Evolutionary conservation across 2,888 invertebrate genomes (phyloP).

Genomic region (Trileptium ribeirensis): DNA sequence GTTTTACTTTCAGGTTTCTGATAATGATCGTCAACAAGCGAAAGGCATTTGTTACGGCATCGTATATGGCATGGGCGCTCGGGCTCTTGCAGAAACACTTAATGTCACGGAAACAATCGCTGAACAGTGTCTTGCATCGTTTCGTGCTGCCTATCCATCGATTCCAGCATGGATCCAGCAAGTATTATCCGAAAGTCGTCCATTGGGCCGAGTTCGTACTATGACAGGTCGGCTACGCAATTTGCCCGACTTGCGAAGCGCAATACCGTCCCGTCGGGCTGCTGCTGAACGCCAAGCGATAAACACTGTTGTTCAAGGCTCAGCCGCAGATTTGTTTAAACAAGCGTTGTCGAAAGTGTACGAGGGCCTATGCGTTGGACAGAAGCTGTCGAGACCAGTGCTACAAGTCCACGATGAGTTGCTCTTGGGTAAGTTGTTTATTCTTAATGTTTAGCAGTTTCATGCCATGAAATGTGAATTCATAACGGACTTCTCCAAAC

Average conservation of each 20-base stretch:
- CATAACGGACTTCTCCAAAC: too few species aligned
- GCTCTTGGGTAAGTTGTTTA: too few species aligned
- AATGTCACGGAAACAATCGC: conserved; percentile 73
- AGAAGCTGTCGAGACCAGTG: conserved; percentile 53
- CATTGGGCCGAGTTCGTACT: conserved; percentile 73
- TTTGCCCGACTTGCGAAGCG: conserved; percentile 67
- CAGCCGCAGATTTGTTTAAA: conserved; percentile 91
- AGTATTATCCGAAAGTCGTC: conserved; percentile 62
- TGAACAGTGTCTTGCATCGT: too few species aligned
- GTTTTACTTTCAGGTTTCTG: too few species aligned
- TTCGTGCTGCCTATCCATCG: too few species aligned
- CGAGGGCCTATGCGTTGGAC: conserved; percentile 62
- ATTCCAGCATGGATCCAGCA: conserved; percentile 60
- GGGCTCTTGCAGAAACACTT: conserved; percentile 69
- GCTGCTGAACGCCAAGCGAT: conserved; percentile 91
- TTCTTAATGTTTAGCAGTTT: too few species aligned
- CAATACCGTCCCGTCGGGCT: conserved; percentile 59
- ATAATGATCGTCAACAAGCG: too few species aligned
- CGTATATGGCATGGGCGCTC: conserved; percentile 89
- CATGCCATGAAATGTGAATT: too few species aligned
- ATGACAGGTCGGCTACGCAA: conserved; percentile 70
- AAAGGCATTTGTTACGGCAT: conserved; percentile 95
- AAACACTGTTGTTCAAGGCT: conserved; percentile 89
- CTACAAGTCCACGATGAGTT: too few species aligned
- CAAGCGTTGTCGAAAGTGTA: conserved; percentile 76